A percentile compares a stretch with the other conserved stretches of the same genome.
These are phyloP conservation scores for Heliconius melpomene DNA, from an alignment of 1,140 invertebrate species.

Conservation along the genomic window DNA sequence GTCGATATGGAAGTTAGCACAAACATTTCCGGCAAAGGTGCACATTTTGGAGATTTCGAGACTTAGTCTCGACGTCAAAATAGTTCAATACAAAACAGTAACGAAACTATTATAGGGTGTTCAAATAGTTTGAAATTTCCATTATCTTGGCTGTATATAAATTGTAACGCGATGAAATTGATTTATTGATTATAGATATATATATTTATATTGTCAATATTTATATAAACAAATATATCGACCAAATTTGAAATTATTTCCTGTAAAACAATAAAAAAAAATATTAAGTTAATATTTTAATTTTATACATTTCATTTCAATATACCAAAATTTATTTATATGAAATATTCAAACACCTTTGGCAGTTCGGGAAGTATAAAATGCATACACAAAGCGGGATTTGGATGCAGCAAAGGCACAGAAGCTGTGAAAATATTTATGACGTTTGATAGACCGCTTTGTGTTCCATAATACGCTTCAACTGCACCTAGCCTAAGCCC, in stretches of 20 bases:
- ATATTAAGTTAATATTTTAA: too few relatives aligned
- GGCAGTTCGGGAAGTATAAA: constrained; percentile 44
- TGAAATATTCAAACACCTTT: constrained; percentile 27
- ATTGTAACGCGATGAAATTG: not conserved
- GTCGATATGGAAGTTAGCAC: constrained; percentile 59
- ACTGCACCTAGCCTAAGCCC: constrained; percentile 20
- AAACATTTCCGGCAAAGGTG: constrained; percentile 63
- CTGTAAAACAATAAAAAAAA: too few relatives aligned
- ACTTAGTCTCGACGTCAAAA: constrained; percentile 55
- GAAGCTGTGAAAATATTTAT: constrained; percentile 74
- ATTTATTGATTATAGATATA: not conserved
- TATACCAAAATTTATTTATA: not conserved
- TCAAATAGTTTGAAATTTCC: not conserved
- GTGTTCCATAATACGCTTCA: constrained; percentile 45
- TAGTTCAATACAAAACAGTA: constrained; percentile 51
- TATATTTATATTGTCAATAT: not conserved
- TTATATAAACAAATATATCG: too few relatives aligned
- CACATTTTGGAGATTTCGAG: constrained; percentile 74
- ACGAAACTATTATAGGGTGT: constrained; percentile 14
- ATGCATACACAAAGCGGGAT: constrained; percentile 63
- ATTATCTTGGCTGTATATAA: not conserved
- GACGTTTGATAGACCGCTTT: constrained; percentile 74
- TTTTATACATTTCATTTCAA: not conserved
- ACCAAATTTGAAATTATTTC: too few relatives aligned
- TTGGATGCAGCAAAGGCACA: constrained; percentile 50